A percentile compares a stretch with the other conserved stretches of the same genome.
Evolutionary conservation across 92 coral and sea anemone genomes (phyloP).

Genomic region (Chrysogorgia sp.): DNA sequence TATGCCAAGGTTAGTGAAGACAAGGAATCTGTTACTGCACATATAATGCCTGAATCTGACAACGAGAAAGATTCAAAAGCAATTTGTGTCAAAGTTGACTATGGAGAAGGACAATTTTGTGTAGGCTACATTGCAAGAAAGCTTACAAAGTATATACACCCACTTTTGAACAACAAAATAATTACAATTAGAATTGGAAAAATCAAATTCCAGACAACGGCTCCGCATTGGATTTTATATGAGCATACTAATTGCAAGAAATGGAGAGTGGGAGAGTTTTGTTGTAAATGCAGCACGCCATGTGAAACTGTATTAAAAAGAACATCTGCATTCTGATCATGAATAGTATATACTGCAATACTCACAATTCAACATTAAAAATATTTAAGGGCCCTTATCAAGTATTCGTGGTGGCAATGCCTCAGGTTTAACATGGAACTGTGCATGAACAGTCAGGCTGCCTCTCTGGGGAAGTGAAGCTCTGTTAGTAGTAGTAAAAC

Average conservation of each 20-base stretch:
- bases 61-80: conserved; percentile 53
- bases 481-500: conserved; percentile 29
- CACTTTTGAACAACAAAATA: conserved; percentile 28
- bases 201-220: conserved; percentile 39
- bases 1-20: background rate
- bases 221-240: conserved; percentile 44
- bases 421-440: conserved; percentile 48
- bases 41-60: conserved; percentile 46
- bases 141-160: conserved; percentile 45
- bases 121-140: conserved; percentile 62
- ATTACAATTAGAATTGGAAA: conserved; percentile 36
- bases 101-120: conserved; percentile 28
- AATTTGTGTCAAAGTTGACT: conserved; percentile 47
- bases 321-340: too few species aligned
- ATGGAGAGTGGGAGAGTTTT: conserved; percentile 46
- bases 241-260: conserved; percentile 31
- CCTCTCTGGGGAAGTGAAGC: conserved; percentile 57
- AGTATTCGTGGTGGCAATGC: conserved; percentile 30
- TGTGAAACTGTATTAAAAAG: conserved; percentile 11
- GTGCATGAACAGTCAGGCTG: conserved; percentile 55
- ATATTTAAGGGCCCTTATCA: background rate
- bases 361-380: too few species aligned
- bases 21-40: conserved; percentile 1
- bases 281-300: conserved; percentile 47
- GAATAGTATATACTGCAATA: background rate